Base-by-base conservation (phyloP, 2,888 invertebrate genomes). In the Protonemura montana region DNA sequence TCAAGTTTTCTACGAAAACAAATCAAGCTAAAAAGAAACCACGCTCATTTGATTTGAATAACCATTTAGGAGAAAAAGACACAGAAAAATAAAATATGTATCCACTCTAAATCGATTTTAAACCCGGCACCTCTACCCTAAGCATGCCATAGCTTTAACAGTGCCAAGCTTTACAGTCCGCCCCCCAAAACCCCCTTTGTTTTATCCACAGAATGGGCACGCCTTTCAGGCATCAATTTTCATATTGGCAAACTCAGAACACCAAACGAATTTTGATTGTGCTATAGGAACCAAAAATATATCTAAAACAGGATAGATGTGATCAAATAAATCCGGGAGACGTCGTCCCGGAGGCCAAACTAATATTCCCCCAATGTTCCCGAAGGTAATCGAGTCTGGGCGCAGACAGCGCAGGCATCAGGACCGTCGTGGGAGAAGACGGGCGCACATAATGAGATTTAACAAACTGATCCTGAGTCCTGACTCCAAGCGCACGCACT, bases 321-420 rank as follows among this genome's bases (percentile, higher is more conserved):
- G 78, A 78, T 78, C 78, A 78, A 78, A 78, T 42, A 83, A 41
- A 83, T 83, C 83, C 30, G 21, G 10, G 83, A 83, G 7, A 59
- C 59, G 7, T 59, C 59, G 13, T 28, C 85, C 85, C 76, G 5
- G 28, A 29, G 76, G 76, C 59, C 27, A n/a, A 76, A 85, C 76
- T 76, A 85, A 85, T 76, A 85, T 42, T 85, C 76, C 25, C 6
- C 85, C 10, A 29, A 30, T 81, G 81, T 81, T 81, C 81, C 81
- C 30, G 27, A 30, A 81, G 29, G 81, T 81, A 81, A 81, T 81
- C 81, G 28, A 81, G 81, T 81, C 27, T 29, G 27, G n/a, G 29
- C 6, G 81, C 27, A 26, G 76, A 29, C 13, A 35, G 29, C 25
- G 29, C 21, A 21, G 78, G 0, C n/a, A n/a, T n/a, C 0, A 16